Percentiles rank a stretch among this genome's conserved stretches.
phyloP scores from a whole-genome alignment of 1,140 invertebrate species.

The Conopomorpha cramerella region DNA sequence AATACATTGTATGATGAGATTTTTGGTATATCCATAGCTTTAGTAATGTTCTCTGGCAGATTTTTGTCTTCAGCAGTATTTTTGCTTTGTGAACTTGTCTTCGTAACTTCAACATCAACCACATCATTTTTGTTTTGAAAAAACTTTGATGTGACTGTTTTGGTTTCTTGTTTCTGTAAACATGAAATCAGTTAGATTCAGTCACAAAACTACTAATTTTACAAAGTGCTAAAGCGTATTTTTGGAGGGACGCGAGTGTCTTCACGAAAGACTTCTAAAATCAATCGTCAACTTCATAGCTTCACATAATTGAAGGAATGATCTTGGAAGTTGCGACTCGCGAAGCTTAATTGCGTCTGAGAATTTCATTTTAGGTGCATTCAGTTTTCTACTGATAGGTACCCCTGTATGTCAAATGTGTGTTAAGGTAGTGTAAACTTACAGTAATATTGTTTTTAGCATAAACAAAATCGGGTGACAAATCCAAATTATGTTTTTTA shows the following conservation, averaged over 20 bases:
- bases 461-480: conserved; percentile 37
- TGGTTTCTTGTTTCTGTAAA: conserved; percentile 20
- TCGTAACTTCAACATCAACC: conserved; percentile 2
- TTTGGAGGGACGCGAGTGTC: no score
- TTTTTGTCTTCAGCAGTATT: no score
- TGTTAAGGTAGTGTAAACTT: conserved; percentile 2
- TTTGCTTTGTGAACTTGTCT: no score
- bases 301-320: no score
- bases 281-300: no score
- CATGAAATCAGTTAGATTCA: not conserved
- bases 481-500: conserved; percentile 34
- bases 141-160: conserved; percentile 20
- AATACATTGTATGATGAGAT: no score
- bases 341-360: conserved; percentile 1
- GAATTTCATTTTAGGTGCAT: not conserved
- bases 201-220: conserved; percentile 2
- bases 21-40: no score
- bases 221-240: no score
- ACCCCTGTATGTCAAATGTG: not conserved
- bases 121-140: conserved; percentile 11
- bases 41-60: no score
- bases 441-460: conserved; percentile 17
- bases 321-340: not conserved
- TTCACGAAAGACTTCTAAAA: no score
- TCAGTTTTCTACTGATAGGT: not conserved